phyloP scores from a whole-genome alignment of 2,797 vertebrate species.

The Octomys mimax region DNA sequence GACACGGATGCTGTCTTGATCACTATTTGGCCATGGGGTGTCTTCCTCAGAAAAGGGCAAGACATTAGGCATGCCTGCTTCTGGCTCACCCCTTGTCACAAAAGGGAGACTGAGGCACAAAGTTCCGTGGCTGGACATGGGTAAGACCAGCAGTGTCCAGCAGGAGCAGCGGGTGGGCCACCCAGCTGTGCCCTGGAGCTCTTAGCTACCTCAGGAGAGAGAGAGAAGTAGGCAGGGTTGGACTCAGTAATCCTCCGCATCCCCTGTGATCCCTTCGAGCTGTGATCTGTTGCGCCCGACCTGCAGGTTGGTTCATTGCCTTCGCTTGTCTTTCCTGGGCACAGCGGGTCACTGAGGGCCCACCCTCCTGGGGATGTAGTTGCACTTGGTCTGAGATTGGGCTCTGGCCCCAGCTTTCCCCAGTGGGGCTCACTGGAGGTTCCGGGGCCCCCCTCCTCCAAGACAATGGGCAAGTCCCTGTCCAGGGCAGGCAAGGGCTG shows the following conservation, averaged over 20 bases:
- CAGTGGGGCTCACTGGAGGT: neutral
- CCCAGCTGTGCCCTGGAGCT: accelerated
- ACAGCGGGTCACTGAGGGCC: accelerated
- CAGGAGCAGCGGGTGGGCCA: neutral
- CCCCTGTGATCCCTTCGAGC: accelerated
- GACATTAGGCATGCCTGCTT: too few relatives aligned
- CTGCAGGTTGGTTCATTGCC: accelerated
- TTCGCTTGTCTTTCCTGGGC: neutral
- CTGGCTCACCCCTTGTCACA: neutral
- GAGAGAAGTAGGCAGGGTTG: too few relatives aligned
- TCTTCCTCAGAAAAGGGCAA: neutral
- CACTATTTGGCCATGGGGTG: neutral
- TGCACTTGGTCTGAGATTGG: neutral
- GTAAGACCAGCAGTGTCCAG: neutral
- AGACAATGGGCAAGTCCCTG: neutral
- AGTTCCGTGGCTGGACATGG: neutral
- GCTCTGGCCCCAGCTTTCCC: neutral
- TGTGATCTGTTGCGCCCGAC: accelerated
- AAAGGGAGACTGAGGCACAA: neutral
- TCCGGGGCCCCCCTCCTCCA: accelerated
- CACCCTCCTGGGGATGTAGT: accelerated
- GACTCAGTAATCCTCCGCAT: accelerated
- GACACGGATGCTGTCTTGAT: neutral
- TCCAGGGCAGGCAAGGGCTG: neutral
- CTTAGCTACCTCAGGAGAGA: neutral